Percentiles rank a stretch among this genome's conserved stretches.
These are phyloP conservation scores for Austrofundulus limnaeus DNA, from an alignment of 2,113 vertebrate species.

Conservation along the genomic window DNA sequence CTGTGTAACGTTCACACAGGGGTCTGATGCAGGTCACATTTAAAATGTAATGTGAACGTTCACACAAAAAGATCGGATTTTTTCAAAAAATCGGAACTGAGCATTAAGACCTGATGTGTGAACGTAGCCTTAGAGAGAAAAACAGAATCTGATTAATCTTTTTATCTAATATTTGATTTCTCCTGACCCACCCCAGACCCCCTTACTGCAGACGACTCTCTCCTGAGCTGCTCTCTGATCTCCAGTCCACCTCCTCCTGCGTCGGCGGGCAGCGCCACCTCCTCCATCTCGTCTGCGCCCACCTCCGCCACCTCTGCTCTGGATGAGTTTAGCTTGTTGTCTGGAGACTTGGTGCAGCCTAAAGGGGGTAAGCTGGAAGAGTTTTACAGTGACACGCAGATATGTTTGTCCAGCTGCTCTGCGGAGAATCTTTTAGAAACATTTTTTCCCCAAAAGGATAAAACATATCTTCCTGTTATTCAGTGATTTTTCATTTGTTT, in stretches of 20 bases:
- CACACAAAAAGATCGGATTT: too few species aligned
- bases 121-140: not conserved
- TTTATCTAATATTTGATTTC: not conserved
- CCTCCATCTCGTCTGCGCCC: slow-evolving; percentile 62
- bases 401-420: not conserved
- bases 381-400: not conserved
- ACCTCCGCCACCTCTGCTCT: slow-evolving; percentile 75
- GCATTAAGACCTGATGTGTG: too few species aligned
- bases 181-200: slow-evolving; percentile 75
- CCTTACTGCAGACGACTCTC: slow-evolving; percentile 88
- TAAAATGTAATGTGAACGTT: too few species aligned
- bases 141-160: slow-evolving; percentile 3
- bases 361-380: slow-evolving; percentile 83
- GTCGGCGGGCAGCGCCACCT: slow-evolving; percentile 45
- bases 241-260: slow-evolving; percentile 77
- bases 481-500: not conserved
- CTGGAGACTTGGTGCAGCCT: slow-evolving; percentile 80
- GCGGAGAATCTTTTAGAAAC: not conserved
- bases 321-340: slow-evolving; percentile 91
- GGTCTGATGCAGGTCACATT: too few species aligned
- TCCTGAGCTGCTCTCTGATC: slow-evolving; percentile 90
- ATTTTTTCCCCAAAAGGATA: not conserved
- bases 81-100: too few species aligned
- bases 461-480: not conserved
- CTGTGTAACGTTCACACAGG: too few species aligned